Conservation (phyloP, 2,113 vertebrate genomes). For the Spizaetus ornatus region DNA sequence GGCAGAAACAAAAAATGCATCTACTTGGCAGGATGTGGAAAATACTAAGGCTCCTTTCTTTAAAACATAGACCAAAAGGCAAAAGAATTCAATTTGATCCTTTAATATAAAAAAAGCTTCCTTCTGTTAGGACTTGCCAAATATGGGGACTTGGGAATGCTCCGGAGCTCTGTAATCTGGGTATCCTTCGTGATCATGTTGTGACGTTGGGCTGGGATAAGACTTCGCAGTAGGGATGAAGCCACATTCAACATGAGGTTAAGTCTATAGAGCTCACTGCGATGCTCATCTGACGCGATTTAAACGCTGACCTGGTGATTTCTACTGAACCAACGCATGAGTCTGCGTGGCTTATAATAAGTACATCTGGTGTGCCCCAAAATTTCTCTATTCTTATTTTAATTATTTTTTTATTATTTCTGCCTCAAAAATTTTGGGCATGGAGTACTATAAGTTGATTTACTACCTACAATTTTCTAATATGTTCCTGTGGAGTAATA, state of each 20-base stretch:
- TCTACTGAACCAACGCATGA: rapidly evolving
- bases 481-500: background rate
- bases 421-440: background rate
- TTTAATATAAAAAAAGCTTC: background rate
- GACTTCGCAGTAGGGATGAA: background rate
- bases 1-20: background rate
- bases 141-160: too few species aligned
- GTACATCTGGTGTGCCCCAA: background rate
- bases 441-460: background rate
- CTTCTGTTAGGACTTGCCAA: background rate
- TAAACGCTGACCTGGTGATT: background rate
- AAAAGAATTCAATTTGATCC: background rate
- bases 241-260: background rate
- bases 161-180: background rate
- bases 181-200: rapidly evolving
- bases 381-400: background rate
- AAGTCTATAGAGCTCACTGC: background rate
- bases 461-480: background rate
- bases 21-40: background rate
- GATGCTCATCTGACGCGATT: background rate
- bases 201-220: background rate
- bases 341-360: background rate
- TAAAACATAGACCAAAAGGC: background rate
- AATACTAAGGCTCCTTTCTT: background rate
- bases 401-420: background rate